A percentile compares a stretch with the other conserved stretches of the same genome.
Evolutionary conservation across 2,797 vertebrate genomes (phyloP).

Genomic region (Odontamblyopus rebecca): DNA sequence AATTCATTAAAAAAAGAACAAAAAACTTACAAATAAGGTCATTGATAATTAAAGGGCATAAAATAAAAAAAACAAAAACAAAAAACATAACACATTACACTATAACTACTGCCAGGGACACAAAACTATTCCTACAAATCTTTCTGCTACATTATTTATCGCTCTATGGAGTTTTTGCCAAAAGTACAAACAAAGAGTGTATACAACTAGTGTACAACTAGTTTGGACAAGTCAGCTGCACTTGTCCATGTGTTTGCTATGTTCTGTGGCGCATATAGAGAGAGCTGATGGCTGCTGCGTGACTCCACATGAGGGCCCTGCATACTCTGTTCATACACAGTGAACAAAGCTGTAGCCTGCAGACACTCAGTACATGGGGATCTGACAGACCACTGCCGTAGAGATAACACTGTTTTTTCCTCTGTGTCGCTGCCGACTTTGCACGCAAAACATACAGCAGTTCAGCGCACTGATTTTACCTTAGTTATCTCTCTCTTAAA

Average conservation of each 20-base stretch:
- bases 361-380: slow-evolving; percentile 50
- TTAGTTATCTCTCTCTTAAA: slow-evolving; percentile 14
- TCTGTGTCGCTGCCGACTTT: slow-evolving; percentile 56
- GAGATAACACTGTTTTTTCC: slow-evolving; percentile 60
- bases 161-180: background rate
- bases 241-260: background rate
- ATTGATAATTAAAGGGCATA: too few species aligned
- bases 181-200: background rate
- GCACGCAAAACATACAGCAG: slow-evolving; percentile 53
- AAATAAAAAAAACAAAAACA: too few species aligned
- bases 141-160: background rate
- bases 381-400: slow-evolving; percentile 37
- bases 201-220: background rate
- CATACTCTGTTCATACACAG: slow-evolving; percentile 41
- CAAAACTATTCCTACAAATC: background rate
- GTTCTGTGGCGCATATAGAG: slow-evolving; percentile 31
- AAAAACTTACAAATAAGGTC: too few species aligned
- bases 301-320: slow-evolving; percentile 30
- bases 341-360: slow-evolving; percentile 60
- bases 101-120: background rate
- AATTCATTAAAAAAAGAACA: too few species aligned
- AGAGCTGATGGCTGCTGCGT: slow-evolving; percentile 30
- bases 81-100: too few species aligned
- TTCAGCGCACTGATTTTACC: slow-evolving; percentile 14
- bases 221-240: background rate